Conservation (phyloP, 2,113 vertebrate species). For the Zosterops pallidus region DNA sequence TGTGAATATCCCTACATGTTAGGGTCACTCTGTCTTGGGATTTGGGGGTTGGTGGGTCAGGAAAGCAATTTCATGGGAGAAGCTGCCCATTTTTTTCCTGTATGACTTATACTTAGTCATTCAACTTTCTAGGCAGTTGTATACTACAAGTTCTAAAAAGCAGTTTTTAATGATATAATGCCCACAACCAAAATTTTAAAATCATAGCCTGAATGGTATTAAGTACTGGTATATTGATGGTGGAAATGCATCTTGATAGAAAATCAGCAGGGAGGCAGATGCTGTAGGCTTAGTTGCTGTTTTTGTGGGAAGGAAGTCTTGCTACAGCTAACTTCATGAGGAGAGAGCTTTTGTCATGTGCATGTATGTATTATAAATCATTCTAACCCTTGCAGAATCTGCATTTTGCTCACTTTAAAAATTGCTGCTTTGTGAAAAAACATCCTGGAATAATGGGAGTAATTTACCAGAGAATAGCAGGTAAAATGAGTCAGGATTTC, state of each 20-base stretch:
- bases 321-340: slow-evolving; percentile 13
- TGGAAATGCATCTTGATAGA: not conserved
- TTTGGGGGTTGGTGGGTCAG: not conserved
- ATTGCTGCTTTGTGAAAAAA: slow-evolving; percentile 1
- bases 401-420: not conserved
- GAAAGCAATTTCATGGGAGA: not conserved
- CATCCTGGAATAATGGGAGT: not conserved
- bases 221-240: not conserved
- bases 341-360: slow-evolving; percentile 32
- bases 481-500: slow-evolving; percentile 50
- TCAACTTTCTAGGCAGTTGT: not conserved
- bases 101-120: not conserved
- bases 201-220: not conserved
- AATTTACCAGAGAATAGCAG: not conserved
- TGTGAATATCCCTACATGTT: not conserved
- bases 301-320: not conserved
- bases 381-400: slow-evolving; percentile 60
- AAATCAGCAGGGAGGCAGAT: not conserved
- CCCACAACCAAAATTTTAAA: not conserved
- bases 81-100: not conserved
- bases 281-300: not conserved
- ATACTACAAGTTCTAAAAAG: not conserved
- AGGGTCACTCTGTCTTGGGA: not conserved
- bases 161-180: not conserved
- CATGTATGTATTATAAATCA: slow-evolving; percentile 67